Percentiles rank a stretch among this genome's conserved stretches.
phyloP scores from a whole-genome alignment of 2,797 vertebrate genomes.

The Poeciliopsis infans region DNA sequence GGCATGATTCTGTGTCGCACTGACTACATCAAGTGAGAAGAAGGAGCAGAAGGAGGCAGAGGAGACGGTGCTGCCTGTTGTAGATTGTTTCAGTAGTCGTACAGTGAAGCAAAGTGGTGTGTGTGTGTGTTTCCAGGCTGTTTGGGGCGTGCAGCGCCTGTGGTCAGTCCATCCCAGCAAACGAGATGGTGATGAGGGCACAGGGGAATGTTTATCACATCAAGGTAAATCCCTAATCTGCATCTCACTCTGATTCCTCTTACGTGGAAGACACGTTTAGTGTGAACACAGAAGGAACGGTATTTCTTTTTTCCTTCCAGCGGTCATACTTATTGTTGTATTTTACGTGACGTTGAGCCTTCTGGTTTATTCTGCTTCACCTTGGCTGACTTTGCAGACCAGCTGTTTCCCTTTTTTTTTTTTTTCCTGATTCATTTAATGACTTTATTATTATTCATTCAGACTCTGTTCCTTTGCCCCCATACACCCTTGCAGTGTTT shows the following conservation, averaged over 20 bases:
- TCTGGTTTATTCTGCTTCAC: neutral
- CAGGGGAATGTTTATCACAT: slow-evolving; percentile 87
- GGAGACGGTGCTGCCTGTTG: slow-evolving; percentile 21
- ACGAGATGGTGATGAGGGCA: slow-evolving; percentile 88
- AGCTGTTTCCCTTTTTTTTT: neutral
- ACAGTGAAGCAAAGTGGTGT: neutral
- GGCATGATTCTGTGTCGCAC: slow-evolving; percentile 85
- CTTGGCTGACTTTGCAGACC: neutral
- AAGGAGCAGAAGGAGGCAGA: neutral
- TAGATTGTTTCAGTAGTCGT: neutral
- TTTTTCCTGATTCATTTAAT: neutral
- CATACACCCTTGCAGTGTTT: slow-evolving; percentile 77
- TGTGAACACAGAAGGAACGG: neutral
- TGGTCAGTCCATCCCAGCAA: slow-evolving; percentile 86
- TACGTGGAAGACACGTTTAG: slow-evolving; percentile 40
- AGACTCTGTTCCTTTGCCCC: neutral
- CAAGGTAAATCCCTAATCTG: slow-evolving; percentile 75
- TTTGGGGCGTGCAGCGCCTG: slow-evolving; percentile 85
- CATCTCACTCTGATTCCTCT: slow-evolving; percentile 31
- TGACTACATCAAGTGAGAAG: slow-evolving; percentile 82
- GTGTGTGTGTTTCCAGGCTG: slow-evolving; percentile 70
- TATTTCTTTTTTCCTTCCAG: neutral
- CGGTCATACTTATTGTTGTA: neutral
- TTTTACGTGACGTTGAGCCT: neutral
- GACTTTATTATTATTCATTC: neutral